Percentiles rank a stretch among this genome's conserved stretches.
Evolutionary conservation across 23 tunicate species (phyloP).

Genomic region (Ascidia mentula): DNA sequence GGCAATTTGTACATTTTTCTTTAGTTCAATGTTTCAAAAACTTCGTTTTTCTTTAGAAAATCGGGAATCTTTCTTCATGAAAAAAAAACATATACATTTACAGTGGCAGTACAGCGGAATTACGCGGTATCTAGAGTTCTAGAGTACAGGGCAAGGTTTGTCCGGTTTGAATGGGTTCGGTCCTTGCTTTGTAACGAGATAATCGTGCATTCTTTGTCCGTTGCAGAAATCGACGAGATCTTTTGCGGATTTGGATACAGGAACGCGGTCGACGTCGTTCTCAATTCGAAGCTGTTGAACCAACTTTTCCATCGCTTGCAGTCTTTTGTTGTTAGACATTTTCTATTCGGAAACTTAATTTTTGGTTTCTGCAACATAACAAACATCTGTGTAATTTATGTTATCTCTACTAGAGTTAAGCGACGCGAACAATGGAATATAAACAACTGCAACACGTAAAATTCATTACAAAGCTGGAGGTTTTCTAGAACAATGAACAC

Average conservation of each 20-base stretch:
- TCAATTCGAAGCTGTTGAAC: slow-evolving; percentile 39
- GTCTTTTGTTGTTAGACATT: slow-evolving; percentile 22
- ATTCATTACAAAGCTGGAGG: too few relatives aligned
- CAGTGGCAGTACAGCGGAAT: background rate
- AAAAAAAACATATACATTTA: too few relatives aligned
- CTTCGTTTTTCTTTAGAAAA: too few relatives aligned
- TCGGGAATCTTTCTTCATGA: too few relatives aligned
- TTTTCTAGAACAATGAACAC: too few relatives aligned
- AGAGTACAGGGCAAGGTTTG: slow-evolving; percentile 42
- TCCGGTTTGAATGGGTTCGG: slow-evolving; percentile 58
- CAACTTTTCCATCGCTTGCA: slow-evolving; percentile 30
- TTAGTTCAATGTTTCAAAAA: too few relatives aligned
- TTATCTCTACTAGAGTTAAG: too few relatives aligned
- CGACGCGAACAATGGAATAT: too few relatives aligned
- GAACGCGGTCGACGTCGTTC: slow-evolving; percentile 30
- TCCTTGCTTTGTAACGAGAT: slow-evolving; percentile 45
- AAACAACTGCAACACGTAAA: too few relatives aligned
- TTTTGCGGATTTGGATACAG: slow-evolving; percentile 35
- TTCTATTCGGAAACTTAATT: background rate
- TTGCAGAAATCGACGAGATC: slow-evolving; percentile 42
- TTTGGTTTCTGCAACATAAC: too few relatives aligned
- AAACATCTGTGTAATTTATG: too few relatives aligned
- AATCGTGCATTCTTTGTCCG: slow-evolving; percentile 21
- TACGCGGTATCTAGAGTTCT: slow-evolving; percentile 10
- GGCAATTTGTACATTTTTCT: too few relatives aligned